phyloP scores from a whole-genome alignment of 2,113 vertebrate species.

The Tragulus kanchil region DNA sequence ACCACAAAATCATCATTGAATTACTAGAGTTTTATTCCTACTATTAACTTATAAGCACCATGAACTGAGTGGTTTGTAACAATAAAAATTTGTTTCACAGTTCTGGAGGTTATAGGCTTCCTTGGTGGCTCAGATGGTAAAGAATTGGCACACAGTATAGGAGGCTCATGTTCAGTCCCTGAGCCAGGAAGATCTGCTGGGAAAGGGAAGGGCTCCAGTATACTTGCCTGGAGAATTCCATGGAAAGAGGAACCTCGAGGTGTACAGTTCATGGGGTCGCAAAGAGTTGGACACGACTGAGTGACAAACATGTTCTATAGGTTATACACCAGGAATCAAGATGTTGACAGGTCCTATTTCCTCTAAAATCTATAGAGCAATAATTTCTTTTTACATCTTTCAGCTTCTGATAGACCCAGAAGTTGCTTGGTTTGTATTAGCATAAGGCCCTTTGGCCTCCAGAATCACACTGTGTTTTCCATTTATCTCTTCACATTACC shows the following conservation, averaged over 20 bases:
- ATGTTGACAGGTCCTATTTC: neutral
- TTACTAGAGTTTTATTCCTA: neutral
- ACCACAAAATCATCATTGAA: neutral
- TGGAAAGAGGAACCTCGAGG: neutral
- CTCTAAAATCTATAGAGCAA: neutral
- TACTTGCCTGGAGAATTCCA: neutral
- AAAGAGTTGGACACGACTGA: neutral
- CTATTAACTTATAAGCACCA: neutral
- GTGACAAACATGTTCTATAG: neutral
- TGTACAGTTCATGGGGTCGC: neutral
- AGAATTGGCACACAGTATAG: neutral
- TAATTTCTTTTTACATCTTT: accelerated
- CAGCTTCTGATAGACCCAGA: neutral
- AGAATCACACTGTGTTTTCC: neutral
- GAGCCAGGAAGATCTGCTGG: neutral
- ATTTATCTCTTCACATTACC: neutral
- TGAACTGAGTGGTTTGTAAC: accelerated
- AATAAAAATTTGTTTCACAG: neutral
- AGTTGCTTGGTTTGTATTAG: neutral
- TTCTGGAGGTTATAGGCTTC: neutral
- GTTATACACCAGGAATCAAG: neutral
- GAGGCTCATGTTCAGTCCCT: neutral
- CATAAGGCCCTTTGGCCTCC: neutral
- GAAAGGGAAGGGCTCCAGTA: neutral
- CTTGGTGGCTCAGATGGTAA: neutral